A percentile compares a stretch with the other conserved stretches of the same genome.
Evolutionary conservation across 2,797 vertebrate species (phyloP).

Genomic region (Cyclopterus lumpus): DNA sequence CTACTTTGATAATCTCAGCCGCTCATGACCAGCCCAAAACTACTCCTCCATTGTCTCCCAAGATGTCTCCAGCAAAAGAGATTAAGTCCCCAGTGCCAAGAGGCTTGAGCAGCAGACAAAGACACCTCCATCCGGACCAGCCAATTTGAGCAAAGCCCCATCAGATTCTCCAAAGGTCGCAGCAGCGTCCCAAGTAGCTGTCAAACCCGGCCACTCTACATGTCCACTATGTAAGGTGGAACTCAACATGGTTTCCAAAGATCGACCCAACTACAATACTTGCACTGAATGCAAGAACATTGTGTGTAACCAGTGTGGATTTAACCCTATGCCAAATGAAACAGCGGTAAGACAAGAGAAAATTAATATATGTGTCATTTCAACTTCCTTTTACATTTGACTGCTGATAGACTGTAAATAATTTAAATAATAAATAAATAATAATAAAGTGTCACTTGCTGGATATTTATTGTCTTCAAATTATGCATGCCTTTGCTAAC

Average conservation of each 20-base stretch:
- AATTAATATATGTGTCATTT: not conserved
- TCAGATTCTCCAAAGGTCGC: slow-evolving; percentile 49
- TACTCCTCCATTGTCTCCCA: slow-evolving; percentile 80
- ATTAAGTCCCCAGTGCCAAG: slow-evolving; percentile 64
- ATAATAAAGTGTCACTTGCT: not conserved
- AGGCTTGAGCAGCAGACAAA: slow-evolving; percentile 79
- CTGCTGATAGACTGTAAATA: not conserved
- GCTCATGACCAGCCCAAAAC: slow-evolving; percentile 79
- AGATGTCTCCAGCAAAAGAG: slow-evolving; percentile 74
- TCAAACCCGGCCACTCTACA: slow-evolving; percentile 58
- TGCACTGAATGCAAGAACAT: slow-evolving; percentile 93
- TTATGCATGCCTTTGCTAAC: not conserved
- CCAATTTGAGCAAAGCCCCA: slow-evolving; percentile 54
- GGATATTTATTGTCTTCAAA: not conserved
- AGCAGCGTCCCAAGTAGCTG: slow-evolving; percentile 79
- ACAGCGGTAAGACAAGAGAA: slow-evolving; percentile 77
- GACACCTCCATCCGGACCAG: slow-evolving; percentile 39
- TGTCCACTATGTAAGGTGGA: slow-evolving; percentile 93
- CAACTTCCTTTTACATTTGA: not conserved
- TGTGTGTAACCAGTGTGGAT: slow-evolving; percentile 97
- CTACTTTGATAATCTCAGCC: slow-evolving; percentile 91
- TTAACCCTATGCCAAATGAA: slow-evolving; percentile 91
- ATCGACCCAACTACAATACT: slow-evolving; percentile 89
- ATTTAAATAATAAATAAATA: too few species aligned
- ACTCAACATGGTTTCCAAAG: slow-evolving; percentile 87